Evolutionary conservation across 2,113 vertebrate genomes (phyloP), one percentile per base, ranked within the genome.

Genomic region (Hypocryptadius cinnamomeus): DNA sequence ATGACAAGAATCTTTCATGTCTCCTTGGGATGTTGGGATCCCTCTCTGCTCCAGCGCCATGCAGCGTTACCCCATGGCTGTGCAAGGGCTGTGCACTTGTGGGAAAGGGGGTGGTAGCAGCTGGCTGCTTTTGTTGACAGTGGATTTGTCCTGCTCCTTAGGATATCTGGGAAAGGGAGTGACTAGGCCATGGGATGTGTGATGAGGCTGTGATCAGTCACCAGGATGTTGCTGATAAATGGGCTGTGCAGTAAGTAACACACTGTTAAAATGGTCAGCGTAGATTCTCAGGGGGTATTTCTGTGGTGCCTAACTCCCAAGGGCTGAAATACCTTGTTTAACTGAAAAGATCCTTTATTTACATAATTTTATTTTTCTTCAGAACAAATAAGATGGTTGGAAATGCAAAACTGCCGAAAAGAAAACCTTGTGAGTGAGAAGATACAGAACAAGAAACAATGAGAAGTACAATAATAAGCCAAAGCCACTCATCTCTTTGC

Each of bases 401-500:
- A 89, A 92, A 78, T 14, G 54, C 59, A 78, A 83, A 85, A 68
- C 27, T 90, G 27, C 28, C 2, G 8, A 56, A 71, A 42, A 78
- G 31, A 87, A 94, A 81, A 50, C 30, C 25, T 48, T 39, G 21
- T n/a, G 54, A 81, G 50, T 69, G 21, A 8, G 57, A 65, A 81
- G 94, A 88, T n/a, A 25, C 10, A 56, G 66, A 82, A 45, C 51
- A 71, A 93, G 68, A 73, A 87, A 56, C 33, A 89, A 69, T 37
- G 42, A 79, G 44, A 80, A 84, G 19, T 54, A 35, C 42, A 27
- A 91, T 35, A 83, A 60, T 24, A 72, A 92, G 57, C 30, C 82
- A 93, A 90, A 91, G 60, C 54, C 70, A 85, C 65, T 57, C 81
- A 86, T 63, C 84, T 92, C 64, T 92, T 90, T 89, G 48, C 85